Evolutionary conservation across 2,113 vertebrate genomes (phyloP).

Genomic region (Hemichromis elongatus): DNA sequence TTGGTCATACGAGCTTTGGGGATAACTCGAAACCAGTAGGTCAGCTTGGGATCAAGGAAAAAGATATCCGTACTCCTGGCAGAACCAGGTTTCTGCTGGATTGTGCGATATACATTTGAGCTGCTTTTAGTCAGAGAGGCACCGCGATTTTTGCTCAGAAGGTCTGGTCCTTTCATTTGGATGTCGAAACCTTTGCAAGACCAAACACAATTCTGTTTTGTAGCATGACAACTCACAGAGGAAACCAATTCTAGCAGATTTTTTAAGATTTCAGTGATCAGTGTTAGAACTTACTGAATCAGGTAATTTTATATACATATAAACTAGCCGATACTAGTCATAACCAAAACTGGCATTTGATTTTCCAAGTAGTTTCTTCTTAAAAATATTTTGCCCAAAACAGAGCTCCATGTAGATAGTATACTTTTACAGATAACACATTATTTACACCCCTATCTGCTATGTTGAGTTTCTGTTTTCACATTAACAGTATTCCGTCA

Average conservation of each 20-base stretch:
- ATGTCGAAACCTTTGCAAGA: constrained; percentile 60
- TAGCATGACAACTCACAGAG: background rate
- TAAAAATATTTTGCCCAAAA: background rate
- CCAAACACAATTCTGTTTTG: background rate
- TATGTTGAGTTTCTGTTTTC: constrained; percentile 14
- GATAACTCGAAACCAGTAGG: constrained; percentile 59
- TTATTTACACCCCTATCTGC: constrained; percentile 56
- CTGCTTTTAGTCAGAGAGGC: background rate
- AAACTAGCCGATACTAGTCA: background rate
- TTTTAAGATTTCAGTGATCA: background rate
- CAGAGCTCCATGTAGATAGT: background rate
- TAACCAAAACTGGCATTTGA: background rate
- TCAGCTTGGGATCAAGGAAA: constrained; percentile 47
- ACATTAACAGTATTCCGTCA: background rate
- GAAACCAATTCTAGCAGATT: background rate
- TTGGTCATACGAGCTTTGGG: constrained; percentile 46
- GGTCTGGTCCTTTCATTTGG: constrained; percentile 64
- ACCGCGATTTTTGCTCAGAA: background rate
- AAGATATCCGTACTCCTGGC: constrained; percentile 41
- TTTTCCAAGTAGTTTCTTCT: background rate
- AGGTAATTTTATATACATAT: background rate
- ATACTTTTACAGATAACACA: background rate
- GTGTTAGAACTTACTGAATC: background rate
- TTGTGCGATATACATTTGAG: constrained; percentile 9
- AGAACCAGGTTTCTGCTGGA: constrained; percentile 35